phyloP scores from a whole-genome alignment of 2,888 invertebrate species.

The Scelioninae gen. 1 region DNA sequence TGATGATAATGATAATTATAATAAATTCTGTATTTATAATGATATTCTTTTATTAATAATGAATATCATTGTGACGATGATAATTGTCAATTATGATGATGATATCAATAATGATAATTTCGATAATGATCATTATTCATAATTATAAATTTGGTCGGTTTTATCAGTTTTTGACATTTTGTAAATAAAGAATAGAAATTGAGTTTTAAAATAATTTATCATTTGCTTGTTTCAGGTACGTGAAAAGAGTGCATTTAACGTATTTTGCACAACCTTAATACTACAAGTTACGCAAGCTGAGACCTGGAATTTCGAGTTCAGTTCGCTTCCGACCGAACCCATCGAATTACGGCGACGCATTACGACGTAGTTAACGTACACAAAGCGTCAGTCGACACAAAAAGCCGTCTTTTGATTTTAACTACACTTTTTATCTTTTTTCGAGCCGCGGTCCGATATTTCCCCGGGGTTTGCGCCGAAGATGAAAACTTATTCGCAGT shows the following conservation, averaged over 20 bases:
- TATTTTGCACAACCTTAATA: conserved; percentile 64
- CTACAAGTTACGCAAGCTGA: conserved; percentile 69
- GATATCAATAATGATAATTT: no score
- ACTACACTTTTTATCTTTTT: not conserved
- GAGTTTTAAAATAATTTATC: no score
- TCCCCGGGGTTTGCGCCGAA: conserved; percentile 41
- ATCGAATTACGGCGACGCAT: conserved; percentile 45
- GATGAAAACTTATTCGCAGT: conserved; percentile 33
- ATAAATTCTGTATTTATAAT: no score
- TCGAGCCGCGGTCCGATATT: conserved; percentile 16
- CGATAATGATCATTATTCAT: no score
- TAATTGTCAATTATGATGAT: no score
- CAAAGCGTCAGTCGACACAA: conserved; percentile 21
- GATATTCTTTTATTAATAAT: no score
- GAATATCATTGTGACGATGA: no score
- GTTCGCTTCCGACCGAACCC: conserved; percentile 61
- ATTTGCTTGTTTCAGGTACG: conserved; percentile 62
- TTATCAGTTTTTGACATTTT: no score
- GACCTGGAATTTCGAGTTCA: conserved; percentile 71
- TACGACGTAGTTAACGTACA: no score
- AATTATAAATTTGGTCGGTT: no score
- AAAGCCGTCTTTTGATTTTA: not conserved
- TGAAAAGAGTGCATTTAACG: conserved; percentile 31
- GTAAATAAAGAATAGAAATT: no score
- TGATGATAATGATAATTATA: no score